Percentiles rank a stretch among this genome's conserved stretches.
phyloP scores from a whole-genome alignment of 2,888 invertebrate genomes.

The Dioctria rufipes region DNA sequence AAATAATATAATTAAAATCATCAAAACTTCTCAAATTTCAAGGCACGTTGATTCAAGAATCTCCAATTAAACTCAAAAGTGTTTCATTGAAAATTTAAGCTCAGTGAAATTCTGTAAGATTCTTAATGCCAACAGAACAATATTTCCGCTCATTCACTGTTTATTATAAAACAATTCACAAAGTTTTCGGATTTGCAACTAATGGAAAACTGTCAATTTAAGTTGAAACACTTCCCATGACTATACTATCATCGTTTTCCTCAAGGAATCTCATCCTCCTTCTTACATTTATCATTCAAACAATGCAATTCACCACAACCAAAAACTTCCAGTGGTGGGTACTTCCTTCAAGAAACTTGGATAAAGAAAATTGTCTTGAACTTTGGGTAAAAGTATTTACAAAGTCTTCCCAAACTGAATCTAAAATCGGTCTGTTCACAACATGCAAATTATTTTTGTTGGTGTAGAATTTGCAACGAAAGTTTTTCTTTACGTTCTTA shows the following conservation, averaged over 20 bases:
- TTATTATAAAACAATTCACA: constrained; percentile 26
- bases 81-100: no score
- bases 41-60: no score
- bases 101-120: no score
- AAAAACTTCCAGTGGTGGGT: not conserved
- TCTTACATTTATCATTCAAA: not conserved
- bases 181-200: constrained; percentile 32
- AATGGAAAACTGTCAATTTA: constrained; percentile 32
- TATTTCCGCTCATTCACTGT: not conserved
- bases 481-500: constrained; percentile 2
- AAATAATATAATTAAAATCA: no score
- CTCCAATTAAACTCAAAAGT: no score
- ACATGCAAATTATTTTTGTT: constrained; percentile 16
- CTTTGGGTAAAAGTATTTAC: constrained; percentile 35
- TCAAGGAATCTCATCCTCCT: not conserved
- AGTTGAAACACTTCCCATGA: constrained; percentile 31
- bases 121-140: no score
- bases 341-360: not conserved
- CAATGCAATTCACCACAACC: not conserved
- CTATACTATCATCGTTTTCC: not conserved
- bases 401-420: constrained; percentile 41
- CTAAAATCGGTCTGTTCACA: constrained; percentile 27
- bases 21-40: no score
- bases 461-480: constrained; percentile 16
- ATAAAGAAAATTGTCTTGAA: constrained; percentile 38